Base-by-base conservation (phyloP, 2,797 vertebrate genomes). In the Monodelphis domestica region DNA sequence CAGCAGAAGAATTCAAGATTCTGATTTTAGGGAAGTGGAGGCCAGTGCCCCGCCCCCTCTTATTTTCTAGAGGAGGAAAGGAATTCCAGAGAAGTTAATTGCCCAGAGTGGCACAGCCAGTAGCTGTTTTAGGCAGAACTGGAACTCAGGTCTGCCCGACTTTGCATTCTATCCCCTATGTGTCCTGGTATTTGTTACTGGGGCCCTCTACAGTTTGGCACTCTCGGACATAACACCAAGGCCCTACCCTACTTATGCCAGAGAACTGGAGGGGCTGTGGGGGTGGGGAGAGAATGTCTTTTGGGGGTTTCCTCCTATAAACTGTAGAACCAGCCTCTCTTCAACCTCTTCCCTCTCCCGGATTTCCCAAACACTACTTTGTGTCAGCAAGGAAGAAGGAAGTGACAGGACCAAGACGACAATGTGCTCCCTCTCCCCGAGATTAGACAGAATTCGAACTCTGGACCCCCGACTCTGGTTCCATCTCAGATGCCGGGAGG, bases 121-220 rank as follows among this genome's bases (percentile, higher is more conserved):
- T 17, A 45, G 70, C 7, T 78, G n/a, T 11, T n/a, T n/a, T n/a
- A n/a, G n/a, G n/a, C n/a, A n/a, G n/a, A n/a, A n/a, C n/a, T n/a
- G n/a, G n/a, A n/a, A n/a, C 63, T 38, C 63, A 21, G 63, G 2
- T 21, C 38, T 10, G 12, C 9, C 70, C 78, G 2, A 9, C n/a
- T 38, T 17, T 7, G 2, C 7, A 5, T 21, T 12, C 7, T 0
- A 0, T 33, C 14, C 59, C n/a, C n/a, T 1, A n/a, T n/a, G n/a
- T n/a, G n/a, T n/a, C n/a, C 30, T 33, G 57, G 59, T 15, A n/a
- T n/a, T n/a, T n/a, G 59, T 14, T n/a, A 59, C 15, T 33, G 30
- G 33, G 11, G 33, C n/a, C 12, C 33, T n/a, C 59, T n/a, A 6
- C 33, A 15, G 12, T 70, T 5, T n/a, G 59, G 56, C 56, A 59